phyloP scores from a whole-genome alignment of 2,797 vertebrate species.

The Anguilla anguilla region DNA sequence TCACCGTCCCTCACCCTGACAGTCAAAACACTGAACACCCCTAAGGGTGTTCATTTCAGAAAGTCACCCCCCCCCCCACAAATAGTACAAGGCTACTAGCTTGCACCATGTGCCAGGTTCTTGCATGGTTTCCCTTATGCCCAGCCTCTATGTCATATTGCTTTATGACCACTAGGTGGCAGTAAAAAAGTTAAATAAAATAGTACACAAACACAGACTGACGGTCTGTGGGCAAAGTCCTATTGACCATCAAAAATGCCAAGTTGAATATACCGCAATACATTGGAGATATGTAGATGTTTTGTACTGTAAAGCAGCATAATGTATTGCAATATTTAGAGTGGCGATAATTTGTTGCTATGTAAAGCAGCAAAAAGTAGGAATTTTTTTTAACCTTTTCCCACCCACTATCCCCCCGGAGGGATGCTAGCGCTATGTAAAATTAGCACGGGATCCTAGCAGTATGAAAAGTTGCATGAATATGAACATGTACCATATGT shows the following conservation, averaged over 20 bases:
- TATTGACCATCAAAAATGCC: not conserved
- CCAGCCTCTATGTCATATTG: not conserved
- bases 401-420: too few species aligned
- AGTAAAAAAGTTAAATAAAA: not conserved
- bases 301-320: not conserved
- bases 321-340: not conserved
- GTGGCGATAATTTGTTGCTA: not conserved
- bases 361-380: too few species aligned
- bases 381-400: too few species aligned
- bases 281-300: not conserved
- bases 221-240: not conserved
- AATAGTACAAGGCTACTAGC: not conserved
- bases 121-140: not conserved
- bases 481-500: too few species aligned
- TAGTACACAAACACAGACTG: not conserved
- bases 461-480: too few species aligned
- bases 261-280: not conserved
- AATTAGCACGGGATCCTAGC: too few species aligned
- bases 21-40: not conserved
- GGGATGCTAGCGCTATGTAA: too few species aligned
- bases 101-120: not conserved
- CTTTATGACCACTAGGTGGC: conserved; percentile 20
- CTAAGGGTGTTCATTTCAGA: not conserved
- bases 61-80: not conserved
- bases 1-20: conserved; percentile 24